Evolutionary conservation across 2,888 invertebrate species (phyloP), one percentile per base, ranked within the genome.

Genomic region (Synanthedon vespiformis): DNA sequence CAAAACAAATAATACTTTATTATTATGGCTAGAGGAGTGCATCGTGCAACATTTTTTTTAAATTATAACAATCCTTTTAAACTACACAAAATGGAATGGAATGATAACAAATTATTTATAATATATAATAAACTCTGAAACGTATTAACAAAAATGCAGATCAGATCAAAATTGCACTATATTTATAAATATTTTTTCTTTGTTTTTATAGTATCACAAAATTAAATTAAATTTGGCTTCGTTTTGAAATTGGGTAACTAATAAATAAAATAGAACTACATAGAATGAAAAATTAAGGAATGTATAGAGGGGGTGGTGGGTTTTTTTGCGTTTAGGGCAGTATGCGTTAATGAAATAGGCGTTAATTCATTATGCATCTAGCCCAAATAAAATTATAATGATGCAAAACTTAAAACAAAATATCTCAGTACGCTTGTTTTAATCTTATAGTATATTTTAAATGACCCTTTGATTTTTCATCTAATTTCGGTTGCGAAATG

Each of bases 401-500:
- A 44, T 6, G 1, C 44, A 44, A 44, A 44, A 34, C 56, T 60
- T 58, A 52, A 63, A 64, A 69, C 60, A 64, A 64, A 61, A 61
- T 62, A 62, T 64, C 57, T 73, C 55, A 75, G 64, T 74, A 80
- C 60, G 59, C 72, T 64, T 82, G 83, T 68, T 85, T 84, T 60
- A 86, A 70, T 59, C 73, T 72, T 59, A 87, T 84, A 6, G 87
- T 87, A 62, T 83, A 87, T 73, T 86, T 87, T 40, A 87, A 73
- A 57, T 77, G 74, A 34, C 84, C 82, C 13, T 66, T 60, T 44
- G 74, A 63, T 40, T 65, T 59, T 55, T 65, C 67, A 53, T 73
- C 66, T 44, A 70, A 57, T 58, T 74, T 77, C 40, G 82, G 83
- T 58, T 81, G 80, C 2, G 84, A 68, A 67, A 86, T 86, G 50